Conservation (phyloP, 2,113 vertebrate genomes). For the Dicaeum eximium region DNA sequence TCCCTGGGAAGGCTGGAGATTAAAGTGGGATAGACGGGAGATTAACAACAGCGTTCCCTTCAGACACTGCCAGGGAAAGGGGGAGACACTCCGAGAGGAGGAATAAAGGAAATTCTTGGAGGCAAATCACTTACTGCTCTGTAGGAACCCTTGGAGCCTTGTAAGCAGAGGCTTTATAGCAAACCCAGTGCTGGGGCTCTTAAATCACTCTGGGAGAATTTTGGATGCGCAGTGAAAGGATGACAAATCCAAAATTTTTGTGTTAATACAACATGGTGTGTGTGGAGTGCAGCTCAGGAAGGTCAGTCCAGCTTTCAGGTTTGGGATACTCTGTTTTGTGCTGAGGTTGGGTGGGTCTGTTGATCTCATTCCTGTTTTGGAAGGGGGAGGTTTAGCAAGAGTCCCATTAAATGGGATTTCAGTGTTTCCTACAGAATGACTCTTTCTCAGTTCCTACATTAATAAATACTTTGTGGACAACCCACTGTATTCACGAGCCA, state of each 20-base stretch:
- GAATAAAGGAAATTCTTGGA: conserved; percentile 16
- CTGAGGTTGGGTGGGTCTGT: rapidly evolving
- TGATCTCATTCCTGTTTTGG: background rate
- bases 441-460: background rate
- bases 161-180: conserved; percentile 10
- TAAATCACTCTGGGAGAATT: background rate
- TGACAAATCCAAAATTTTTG: background rate
- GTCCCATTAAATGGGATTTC: background rate
- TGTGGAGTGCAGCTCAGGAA: background rate
- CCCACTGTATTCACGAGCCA: rapidly evolving
- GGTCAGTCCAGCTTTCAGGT: background rate
- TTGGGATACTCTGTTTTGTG: rapidly evolving
- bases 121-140: conserved; percentile 7
- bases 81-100: background rate
- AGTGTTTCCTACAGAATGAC: background rate
- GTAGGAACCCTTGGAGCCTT: background rate
- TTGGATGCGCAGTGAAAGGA: background rate
- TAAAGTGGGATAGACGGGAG: background rate
- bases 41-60: background rate
- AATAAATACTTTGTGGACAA: rapidly evolving
- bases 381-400: background rate
- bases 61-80: background rate
- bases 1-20: background rate
- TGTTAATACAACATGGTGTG: background rate
- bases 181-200: background rate